Evolutionary conservation across 1,140 invertebrate species (phyloP).

Genomic region (Holotrichia oblita): DNA sequence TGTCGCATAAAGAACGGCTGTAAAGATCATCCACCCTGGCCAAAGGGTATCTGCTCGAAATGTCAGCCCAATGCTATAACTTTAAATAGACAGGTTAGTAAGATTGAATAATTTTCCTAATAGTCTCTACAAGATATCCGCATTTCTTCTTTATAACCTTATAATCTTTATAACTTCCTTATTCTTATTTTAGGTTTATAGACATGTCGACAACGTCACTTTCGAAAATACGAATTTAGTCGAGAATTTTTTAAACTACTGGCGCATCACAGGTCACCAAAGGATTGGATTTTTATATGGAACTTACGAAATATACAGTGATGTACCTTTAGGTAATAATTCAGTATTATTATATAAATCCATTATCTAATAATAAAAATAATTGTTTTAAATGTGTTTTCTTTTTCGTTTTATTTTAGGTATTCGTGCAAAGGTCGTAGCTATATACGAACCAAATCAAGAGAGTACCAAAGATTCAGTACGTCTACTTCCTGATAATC

Average conservation of each 20-base stretch:
- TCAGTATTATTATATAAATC: no score
- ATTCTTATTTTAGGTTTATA: conserved; percentile 78
- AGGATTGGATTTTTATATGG: conserved; percentile 95
- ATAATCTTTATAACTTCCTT: neutral
- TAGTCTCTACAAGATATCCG: neutral
- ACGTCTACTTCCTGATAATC: conserved; percentile 78
- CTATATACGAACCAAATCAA: conserved; percentile 99
- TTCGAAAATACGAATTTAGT: conserved; percentile 97
- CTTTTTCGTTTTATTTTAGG: conserved; percentile 58
- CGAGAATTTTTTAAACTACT: conserved; percentile 96
- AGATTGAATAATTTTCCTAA: no score
- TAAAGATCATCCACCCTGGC: conserved; percentile 97
- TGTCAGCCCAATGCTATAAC: conserved; percentile 98
- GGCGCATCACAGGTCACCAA: conserved; percentile 94
- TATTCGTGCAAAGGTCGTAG: conserved; percentile 91
- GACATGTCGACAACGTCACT: conserved; percentile 97
- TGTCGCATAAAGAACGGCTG: conserved; percentile 94
- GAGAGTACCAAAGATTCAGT: conserved; percentile 77
- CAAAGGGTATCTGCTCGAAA: conserved; percentile 97
- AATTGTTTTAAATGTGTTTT: no score
- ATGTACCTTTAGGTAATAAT: conserved; percentile 86
- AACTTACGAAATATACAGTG: conserved; percentile 88
- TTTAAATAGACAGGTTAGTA: conserved; percentile 82
- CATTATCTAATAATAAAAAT: no score
- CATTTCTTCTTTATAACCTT: neutral